Conservation (phyloP, 2,797 vertebrate genomes). For the Onychomys leucogaster region DNA sequence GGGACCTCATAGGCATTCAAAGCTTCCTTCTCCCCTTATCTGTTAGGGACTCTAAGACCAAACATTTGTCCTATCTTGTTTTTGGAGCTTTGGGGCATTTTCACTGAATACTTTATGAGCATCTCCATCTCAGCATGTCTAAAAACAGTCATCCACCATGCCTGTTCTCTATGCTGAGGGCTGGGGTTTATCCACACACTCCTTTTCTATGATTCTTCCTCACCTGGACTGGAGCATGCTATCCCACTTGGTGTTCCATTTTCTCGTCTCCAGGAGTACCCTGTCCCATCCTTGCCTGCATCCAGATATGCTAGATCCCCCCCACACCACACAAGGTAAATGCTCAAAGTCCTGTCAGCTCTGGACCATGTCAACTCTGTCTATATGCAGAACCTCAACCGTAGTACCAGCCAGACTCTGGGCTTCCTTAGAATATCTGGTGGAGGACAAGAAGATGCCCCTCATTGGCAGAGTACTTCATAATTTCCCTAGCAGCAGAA, state of each 20-base stretch:
- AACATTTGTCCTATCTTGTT: neutral
- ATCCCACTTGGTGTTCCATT: neutral
- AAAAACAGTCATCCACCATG: too few relatives aligned
- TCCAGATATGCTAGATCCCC: neutral
- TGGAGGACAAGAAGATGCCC: neutral
- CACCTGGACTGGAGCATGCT: fast-evolving
- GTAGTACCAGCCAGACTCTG: neutral
- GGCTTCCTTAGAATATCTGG: neutral
- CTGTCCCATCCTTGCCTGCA: neutral
- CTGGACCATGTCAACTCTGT: too few relatives aligned
- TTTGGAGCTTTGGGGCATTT: neutral
- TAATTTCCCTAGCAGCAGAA: neutral
- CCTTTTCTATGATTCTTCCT: too few relatives aligned
- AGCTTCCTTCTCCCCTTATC: neutral
- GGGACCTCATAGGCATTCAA: neutral
- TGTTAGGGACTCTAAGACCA: too few relatives aligned
- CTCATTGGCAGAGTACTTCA: neutral
- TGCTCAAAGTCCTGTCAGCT: neutral
- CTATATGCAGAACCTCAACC: fast-evolving
- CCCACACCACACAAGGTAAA: neutral
- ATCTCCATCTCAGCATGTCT: neutral
- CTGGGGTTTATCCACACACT: neutral
- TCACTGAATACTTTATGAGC: too few relatives aligned
- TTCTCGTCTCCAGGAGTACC: neutral
- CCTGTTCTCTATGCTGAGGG: neutral